These are phyloP conservation scores for Phrynocephalus guinanensis DNA, from an alignment of 2,797 vertebrate species.

Conservation along the genomic window DNA sequence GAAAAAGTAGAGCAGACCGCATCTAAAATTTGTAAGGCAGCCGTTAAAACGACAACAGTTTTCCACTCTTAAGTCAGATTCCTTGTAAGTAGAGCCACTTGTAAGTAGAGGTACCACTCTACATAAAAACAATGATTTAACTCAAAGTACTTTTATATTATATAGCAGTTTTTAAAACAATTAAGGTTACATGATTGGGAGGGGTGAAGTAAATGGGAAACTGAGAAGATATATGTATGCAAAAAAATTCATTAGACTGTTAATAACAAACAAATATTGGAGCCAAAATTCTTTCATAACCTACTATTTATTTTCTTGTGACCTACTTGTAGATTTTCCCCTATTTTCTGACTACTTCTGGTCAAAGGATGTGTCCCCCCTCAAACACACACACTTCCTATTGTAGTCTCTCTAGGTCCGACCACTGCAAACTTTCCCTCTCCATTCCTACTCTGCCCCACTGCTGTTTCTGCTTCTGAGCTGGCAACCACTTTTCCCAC, in stretches of 20 bases:
- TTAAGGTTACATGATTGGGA: neutral
- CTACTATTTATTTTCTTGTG: neutral
- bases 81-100: too few species aligned
- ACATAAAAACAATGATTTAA: too few species aligned
- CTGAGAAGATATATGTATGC: neutral
- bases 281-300: neutral
- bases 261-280: neutral
- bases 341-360: neutral
- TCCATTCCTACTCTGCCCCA: neutral
- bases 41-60: too few species aligned
- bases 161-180: neutral
- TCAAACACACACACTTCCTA: too few species aligned
- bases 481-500: neutral
- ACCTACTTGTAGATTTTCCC: neutral
- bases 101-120: too few species aligned
- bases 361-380: neutral
- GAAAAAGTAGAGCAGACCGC: too few species aligned
- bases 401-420: neutral
- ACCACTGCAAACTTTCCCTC: neutral
- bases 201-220: neutral
- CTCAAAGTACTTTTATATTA: neutral
- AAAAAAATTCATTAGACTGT: neutral
- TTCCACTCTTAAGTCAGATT: too few species aligned
- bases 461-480: neutral
- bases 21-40: too few species aligned